These are phyloP conservation scores for Podarcis siculus DNA, from an alignment of 2,797 vertebrate species.

Conservation along the genomic window DNA sequence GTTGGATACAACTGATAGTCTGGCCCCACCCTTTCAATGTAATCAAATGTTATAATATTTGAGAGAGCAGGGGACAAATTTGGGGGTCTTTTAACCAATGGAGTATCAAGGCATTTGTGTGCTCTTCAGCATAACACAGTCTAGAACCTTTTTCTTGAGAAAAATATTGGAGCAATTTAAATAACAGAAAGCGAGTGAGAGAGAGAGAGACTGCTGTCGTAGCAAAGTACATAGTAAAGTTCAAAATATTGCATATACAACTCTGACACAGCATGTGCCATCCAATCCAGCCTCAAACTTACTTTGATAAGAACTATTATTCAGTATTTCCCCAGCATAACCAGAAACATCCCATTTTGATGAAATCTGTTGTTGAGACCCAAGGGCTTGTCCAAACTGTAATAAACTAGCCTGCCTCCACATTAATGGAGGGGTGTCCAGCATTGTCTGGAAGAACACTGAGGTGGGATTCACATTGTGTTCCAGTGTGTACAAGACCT, in stretches of 20 bases:
- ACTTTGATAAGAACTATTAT: not conserved
- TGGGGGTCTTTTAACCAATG: not conserved
- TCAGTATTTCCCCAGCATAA: not conserved
- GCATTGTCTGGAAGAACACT: too few species aligned
- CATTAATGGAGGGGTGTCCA: too few species aligned
- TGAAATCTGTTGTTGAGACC: not conserved
- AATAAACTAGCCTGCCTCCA: too few species aligned
- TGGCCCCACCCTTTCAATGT: not conserved
- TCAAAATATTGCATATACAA: not conserved
- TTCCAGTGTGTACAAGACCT: not conserved
- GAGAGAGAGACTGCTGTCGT: not conserved
- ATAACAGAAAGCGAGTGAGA: not conserved
- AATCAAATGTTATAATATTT: not conserved
- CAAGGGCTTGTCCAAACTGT: too few species aligned
- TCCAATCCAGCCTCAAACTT: not conserved
- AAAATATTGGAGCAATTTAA: not conserved
- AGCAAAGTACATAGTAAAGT: not conserved
- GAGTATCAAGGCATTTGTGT: not conserved
- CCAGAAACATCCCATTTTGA: not conserved
- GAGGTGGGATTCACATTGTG: too few species aligned
- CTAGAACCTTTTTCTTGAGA: not conserved
- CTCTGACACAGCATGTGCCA: too few species aligned
- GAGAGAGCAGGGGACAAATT: not conserved
- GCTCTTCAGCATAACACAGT: not conserved
- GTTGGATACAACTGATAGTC: not conserved